These are phyloP conservation scores for Quadroppia sp. DNA, from an alignment of 2,888 invertebrate genomes.

Conservation along the genomic window DNA sequence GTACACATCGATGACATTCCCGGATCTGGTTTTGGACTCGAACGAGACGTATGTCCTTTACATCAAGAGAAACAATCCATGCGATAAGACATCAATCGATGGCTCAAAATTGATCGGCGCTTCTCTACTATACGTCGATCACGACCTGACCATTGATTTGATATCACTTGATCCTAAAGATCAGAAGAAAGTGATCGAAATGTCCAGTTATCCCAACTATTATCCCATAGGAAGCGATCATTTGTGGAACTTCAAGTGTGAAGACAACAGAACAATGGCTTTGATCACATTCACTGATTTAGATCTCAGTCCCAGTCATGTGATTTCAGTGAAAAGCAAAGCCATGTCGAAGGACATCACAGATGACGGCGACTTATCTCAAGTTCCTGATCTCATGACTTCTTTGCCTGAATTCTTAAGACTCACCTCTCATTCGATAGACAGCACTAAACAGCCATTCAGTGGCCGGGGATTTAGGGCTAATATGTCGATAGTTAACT, in stretches of 20 bases:
- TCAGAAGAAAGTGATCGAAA: background rate
- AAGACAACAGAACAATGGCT: background rate
- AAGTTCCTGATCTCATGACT: background rate
- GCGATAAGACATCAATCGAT: background rate
- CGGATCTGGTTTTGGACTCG: background rate
- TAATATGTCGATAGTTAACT: background rate
- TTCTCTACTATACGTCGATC: background rate
- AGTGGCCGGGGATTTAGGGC: constrained; percentile 21
- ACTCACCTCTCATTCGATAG: background rate
- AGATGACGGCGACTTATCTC: background rate
- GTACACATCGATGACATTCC: background rate
- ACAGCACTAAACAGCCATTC: background rate
- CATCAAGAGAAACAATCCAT: background rate
- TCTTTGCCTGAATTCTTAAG: background rate
- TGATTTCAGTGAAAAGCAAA: background rate
- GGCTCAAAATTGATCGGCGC: background rate
- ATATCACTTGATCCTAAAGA: background rate
- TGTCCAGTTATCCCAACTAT: constrained; percentile 6
- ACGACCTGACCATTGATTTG: background rate
- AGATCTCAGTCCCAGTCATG: background rate
- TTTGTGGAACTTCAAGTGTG: background rate
- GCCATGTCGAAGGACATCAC: background rate
- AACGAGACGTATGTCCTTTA: background rate
- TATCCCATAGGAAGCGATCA: constrained; percentile 12
- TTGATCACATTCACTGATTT: constrained; percentile 10